Conservation (phyloP, 2,888 invertebrate species). For the Eupsilia transversa region DNA sequence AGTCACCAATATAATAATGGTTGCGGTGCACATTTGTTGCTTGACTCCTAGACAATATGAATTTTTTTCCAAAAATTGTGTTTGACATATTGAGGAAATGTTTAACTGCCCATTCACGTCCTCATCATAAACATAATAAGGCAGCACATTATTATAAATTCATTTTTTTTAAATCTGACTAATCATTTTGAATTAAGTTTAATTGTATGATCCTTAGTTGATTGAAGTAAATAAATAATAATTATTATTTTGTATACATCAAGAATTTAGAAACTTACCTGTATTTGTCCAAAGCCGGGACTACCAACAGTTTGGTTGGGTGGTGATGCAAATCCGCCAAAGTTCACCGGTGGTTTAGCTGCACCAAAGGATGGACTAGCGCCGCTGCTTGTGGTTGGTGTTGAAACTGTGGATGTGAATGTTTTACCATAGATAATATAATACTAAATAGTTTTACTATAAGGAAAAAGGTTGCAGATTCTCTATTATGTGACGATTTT, state of each 20-base stretch:
- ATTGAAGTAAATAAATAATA: too few species aligned
- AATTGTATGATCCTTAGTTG: too few species aligned
- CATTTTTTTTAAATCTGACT: too few species aligned
- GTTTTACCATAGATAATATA: too few species aligned
- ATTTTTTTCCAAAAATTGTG: neutral
- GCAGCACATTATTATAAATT: too few species aligned
- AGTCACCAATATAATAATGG: too few species aligned
- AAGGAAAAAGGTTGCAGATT: neutral
- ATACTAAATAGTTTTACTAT: too few species aligned
- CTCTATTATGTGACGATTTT: neutral
- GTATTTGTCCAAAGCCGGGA: constrained; percentile 81
- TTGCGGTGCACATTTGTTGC: too few species aligned
- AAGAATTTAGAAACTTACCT: constrained; percentile 63
- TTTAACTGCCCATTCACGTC: too few species aligned
- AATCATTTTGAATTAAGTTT: too few species aligned
- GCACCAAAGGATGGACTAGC: constrained; percentile 78
- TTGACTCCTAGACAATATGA: neutral
- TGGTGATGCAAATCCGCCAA: constrained; percentile 79
- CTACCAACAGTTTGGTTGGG: constrained; percentile 87
- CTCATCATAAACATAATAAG: too few species aligned
- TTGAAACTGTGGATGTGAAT: constrained; percentile 71
- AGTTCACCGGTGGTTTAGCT: constrained; percentile 74
- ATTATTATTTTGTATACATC: neutral
- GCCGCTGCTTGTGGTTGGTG: constrained; percentile 73
- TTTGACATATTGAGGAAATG: neutral